Conservation (phyloP, 2,113 vertebrate genomes). For the Cebus imitator region DNA sequence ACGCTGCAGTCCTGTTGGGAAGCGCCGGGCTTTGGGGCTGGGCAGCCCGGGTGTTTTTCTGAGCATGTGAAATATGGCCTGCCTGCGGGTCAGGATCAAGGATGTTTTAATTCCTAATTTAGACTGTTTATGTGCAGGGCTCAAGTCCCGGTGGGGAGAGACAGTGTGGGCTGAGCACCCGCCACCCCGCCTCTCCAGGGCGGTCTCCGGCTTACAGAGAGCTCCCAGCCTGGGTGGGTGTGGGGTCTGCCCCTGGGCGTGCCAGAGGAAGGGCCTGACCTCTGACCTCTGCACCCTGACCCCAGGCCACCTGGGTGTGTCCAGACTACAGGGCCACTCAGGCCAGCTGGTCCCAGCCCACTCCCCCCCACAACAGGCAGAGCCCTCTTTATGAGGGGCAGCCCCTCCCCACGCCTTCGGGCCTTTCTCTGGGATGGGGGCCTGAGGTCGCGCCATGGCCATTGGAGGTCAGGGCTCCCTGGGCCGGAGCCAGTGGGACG, state of each 20-base stretch:
- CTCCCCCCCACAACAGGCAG: no score
- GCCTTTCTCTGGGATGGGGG: neutral
- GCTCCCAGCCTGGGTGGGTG: neutral
- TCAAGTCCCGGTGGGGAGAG: slow-evolving; percentile 55
- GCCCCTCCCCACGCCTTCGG: neutral
- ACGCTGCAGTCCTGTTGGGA: rapidly evolving
- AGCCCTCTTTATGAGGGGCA: neutral
- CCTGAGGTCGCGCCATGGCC: neutral
- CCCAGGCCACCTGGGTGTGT: neutral
- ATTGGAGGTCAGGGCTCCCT: neutral
- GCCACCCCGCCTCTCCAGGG: neutral
- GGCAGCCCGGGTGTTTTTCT: neutral
- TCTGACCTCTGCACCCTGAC: no score
- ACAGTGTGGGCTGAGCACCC: neutral
- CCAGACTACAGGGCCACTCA: neutral
- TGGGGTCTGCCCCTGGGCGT: neutral
- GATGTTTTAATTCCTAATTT: slow-evolving; percentile 82
- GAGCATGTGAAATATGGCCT: slow-evolving; percentile 28
- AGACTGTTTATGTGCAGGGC: slow-evolving; percentile 76
- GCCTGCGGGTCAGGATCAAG: slow-evolving; percentile 61
- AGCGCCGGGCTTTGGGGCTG: neutral
- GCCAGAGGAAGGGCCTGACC: neutral
- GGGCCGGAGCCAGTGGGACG: neutral
- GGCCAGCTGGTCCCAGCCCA: neutral
- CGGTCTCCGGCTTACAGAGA: neutral